Base-by-base conservation (phyloP, 2,797 vertebrate genomes). In the Enteromius paludinosus region DNA sequence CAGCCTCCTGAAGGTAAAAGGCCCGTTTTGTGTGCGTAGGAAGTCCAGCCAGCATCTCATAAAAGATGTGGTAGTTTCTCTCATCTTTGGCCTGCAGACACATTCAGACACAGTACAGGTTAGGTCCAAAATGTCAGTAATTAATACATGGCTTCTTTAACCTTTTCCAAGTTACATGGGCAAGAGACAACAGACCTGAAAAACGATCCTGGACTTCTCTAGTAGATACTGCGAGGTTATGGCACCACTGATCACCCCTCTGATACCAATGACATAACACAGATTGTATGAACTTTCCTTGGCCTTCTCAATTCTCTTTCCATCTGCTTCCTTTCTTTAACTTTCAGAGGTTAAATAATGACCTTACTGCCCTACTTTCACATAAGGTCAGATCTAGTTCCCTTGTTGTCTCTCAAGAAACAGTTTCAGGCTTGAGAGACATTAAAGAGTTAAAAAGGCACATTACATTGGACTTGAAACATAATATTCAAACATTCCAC, bases 31-130 rank as follows among this genome's bases (percentile, higher is more conserved):
- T 95, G 81, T 97, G 93, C 54, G 94, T 84, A 0, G 97, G 95
- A 85, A 99, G 95, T 83, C 98, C 98, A 0, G 96, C 96, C 90
- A 99, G 85, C 95, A 99, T 95, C 95, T 99, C 98, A 0, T 99
- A 99, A 93, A 99, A 98, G 89, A 99, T 97, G 90, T 99, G 97
- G 88, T 99, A 98, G 91, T 99, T 99, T 87, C 98, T 96, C 90
- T 99, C 97, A 0, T 91, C 96, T 95, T 97, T 97, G 96, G 98
- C 96, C 98, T 99, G 12, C 35, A 79, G 45, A 87, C 71, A 78
- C 47, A 86, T 38, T 41, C 38, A 76, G 23, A 83, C 59, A 75
- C 62, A 74, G 33, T 20, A 64, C 75, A 84, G 54, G 59, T 59
- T 28, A 56, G 23, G 62, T 69, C 52, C 30, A 25, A 33, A 45